Conservation (phyloP, 2,113 vertebrate species). For the Thryonomys swinderianus region DNA sequence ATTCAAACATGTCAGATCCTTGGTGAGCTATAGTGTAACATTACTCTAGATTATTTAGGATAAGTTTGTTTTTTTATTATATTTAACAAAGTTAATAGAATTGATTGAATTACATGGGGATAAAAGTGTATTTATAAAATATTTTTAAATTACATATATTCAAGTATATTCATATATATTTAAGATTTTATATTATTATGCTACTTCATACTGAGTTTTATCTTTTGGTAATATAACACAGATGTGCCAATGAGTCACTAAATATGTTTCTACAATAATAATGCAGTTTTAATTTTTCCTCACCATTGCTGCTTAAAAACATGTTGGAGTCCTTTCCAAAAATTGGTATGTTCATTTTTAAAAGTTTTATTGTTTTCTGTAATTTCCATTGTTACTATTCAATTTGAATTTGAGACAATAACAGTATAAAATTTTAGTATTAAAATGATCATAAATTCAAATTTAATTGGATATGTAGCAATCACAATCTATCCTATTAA, state of each 20-base stretch:
- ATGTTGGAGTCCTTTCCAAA: not conserved
- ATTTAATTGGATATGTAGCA: not conserved
- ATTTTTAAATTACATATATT: not conserved
- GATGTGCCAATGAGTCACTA: not conserved
- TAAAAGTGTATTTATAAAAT: not conserved
- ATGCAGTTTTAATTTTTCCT: not conserved
- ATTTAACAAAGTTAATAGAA: not conserved
- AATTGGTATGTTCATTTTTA: not conserved
- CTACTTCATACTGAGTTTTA: not conserved
- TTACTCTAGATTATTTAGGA: not conserved
- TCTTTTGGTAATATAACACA: not conserved
- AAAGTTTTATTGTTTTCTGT: not conserved
- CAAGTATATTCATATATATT: not conserved
- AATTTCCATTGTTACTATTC: not conserved
- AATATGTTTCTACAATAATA: not conserved
- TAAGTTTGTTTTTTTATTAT: not conserved
- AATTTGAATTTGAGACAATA: not conserved
- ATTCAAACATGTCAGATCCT: not conserved
- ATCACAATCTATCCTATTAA: not conserved
- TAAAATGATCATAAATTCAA: not conserved
- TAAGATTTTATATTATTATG: not conserved
- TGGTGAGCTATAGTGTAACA: not conserved
- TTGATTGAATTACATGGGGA: not conserved
- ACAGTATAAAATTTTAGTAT: not conserved
- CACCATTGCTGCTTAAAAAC: not conserved